These are phyloP conservation scores for Caenorhabditis japonica DNA, from an alignment of 2,888 invertebrate genomes.

Conservation along the genomic window DNA sequence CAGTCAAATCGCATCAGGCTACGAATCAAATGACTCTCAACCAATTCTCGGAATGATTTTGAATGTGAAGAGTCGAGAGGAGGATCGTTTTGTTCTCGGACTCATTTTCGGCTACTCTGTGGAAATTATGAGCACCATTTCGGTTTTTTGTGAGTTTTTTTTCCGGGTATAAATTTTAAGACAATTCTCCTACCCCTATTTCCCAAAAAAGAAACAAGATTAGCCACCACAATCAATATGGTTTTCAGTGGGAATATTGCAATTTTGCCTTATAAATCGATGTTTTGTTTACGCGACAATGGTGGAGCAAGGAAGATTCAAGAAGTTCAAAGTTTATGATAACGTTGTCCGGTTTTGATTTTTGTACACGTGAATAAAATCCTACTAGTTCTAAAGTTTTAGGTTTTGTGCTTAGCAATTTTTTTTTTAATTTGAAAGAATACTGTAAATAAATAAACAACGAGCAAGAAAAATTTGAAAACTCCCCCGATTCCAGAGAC, in stretches of 20 bases:
- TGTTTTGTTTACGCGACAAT: constrained; percentile 28
- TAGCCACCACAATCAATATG: too few species aligned
- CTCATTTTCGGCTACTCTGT: constrained; percentile 35
- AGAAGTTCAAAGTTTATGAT: not conserved
- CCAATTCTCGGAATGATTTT: constrained; percentile 15
- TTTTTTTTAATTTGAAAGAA: too few species aligned
- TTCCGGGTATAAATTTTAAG: too few species aligned
- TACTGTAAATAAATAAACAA: too few species aligned
- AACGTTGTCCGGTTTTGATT: constrained; percentile 19
- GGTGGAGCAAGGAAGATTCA: constrained; percentile 2
- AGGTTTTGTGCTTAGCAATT: too few species aligned
- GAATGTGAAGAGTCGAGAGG: constrained; percentile 20
- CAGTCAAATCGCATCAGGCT: constrained; percentile 34
- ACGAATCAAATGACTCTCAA: constrained; percentile 38
- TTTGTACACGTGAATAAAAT: too few species aligned
- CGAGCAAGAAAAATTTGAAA: too few species aligned
- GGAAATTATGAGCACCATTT: constrained; percentile 29
- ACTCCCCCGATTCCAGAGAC: too few species aligned
- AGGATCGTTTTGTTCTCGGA: constrained; percentile 31
- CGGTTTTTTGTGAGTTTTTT: constrained; percentile 16
- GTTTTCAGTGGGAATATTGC: constrained; percentile 22
- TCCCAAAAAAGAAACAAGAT: too few species aligned
- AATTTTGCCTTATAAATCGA: constrained; percentile 34
- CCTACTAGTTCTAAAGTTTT: too few species aligned
- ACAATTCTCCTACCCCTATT: too few species aligned